A percentile compares a stretch with the other conserved stretches of the same genome.
Conservation (phyloP, 1,140 invertebrate genomes). For the Papilio dardanus region DNA sequence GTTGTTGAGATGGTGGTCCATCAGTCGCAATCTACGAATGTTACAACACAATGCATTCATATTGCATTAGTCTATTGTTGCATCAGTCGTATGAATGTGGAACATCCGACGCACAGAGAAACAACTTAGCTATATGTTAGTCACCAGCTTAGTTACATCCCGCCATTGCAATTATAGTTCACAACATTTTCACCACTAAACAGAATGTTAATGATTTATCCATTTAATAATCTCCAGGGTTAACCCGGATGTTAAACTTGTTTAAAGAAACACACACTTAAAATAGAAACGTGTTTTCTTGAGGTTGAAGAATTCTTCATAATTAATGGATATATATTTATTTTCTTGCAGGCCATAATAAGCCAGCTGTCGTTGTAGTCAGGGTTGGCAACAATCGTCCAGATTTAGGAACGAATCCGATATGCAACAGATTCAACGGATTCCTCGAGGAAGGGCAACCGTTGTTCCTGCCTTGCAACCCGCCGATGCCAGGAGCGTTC, state of each 20-base stretch:
- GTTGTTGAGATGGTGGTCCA: neutral
- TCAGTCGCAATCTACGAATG: neutral
- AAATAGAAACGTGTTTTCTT: neutral
- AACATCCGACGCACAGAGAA: neutral
- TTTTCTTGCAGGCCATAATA: constrained; percentile 66
- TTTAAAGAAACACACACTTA: neutral
- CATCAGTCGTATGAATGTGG: neutral
- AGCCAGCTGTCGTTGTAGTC: constrained; percentile 93
- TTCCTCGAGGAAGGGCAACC: constrained; percentile 95
- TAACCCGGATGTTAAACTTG: neutral
- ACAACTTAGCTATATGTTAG: neutral
- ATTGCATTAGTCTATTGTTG: constrained; percentile 6
- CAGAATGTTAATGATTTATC: neutral
- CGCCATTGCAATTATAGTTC: neutral
- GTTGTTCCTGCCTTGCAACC: constrained; percentile 95
- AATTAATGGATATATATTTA: neutral
- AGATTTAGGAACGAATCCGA: constrained; percentile 95
- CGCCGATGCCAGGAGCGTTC: constrained; percentile 97
- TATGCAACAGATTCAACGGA: constrained; percentile 95
- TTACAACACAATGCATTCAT: neutral
- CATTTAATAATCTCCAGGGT: neutral
- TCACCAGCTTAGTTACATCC: neutral
- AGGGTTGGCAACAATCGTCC: constrained; percentile 97
- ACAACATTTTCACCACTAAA: neutral
- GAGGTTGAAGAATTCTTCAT: too few relatives aligned